These are phyloP conservation scores for Garra rufa DNA, from an alignment of 2,113 vertebrate species.

Conservation along the genomic window DNA sequence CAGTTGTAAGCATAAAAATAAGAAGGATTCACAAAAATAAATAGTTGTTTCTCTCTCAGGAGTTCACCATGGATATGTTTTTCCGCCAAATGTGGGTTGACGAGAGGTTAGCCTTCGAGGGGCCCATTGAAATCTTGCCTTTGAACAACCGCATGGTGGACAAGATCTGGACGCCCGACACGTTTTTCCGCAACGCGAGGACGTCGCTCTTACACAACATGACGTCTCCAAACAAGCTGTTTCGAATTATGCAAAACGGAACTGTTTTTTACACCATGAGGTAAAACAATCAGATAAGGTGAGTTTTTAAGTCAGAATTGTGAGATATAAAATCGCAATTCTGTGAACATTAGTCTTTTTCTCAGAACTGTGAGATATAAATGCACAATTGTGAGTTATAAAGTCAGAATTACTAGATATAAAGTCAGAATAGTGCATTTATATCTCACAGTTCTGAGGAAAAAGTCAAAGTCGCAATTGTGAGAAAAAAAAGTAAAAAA, in stretches of 20 bases:
- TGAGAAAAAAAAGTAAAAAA: too few species aligned
- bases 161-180: conserved; percentile 83
- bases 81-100: conserved; percentile 84
- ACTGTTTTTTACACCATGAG: conserved; percentile 85
- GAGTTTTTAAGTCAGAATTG: too few species aligned
- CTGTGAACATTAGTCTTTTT: too few species aligned
- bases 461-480: too few species aligned
- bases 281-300: conserved; percentile 55
- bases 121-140: conserved; percentile 77
- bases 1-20: background rate
- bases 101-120: conserved; percentile 78
- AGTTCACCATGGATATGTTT: conserved; percentile 84
- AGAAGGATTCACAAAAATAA: background rate
- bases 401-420: too few species aligned
- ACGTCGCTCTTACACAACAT: conserved; percentile 80
- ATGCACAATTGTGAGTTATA: too few species aligned
- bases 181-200: conserved; percentile 80
- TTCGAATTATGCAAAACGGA: conserved; percentile 83
- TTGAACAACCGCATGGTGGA: conserved; percentile 82
- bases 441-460: too few species aligned
- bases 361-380: too few species aligned
- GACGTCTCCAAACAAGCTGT: conserved; percentile 83
- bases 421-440: too few species aligned
- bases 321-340: too few species aligned
- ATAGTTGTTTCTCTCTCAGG: conserved; percentile 60